Conservation (phyloP, 2,113 vertebrate genomes). For the Upupa epops region DNA sequence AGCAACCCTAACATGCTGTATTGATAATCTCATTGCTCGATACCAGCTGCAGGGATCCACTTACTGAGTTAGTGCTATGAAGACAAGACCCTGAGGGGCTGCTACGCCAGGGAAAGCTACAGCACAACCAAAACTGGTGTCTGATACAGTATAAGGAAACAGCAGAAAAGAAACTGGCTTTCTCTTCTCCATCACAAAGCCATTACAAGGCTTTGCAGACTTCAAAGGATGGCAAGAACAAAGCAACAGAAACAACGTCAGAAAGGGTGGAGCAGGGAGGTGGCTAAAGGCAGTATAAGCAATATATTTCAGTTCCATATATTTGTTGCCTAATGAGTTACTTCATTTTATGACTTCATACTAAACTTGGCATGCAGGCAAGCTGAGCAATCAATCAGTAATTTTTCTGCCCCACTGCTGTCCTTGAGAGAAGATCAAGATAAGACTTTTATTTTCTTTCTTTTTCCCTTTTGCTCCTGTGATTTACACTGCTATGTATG, state of each 20-base stretch:
- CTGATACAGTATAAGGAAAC: background rate
- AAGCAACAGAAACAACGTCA: background rate
- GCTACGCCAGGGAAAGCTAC: background rate
- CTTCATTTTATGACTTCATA: slow-evolving; percentile 34
- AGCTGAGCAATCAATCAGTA: background rate
- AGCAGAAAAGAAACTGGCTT: background rate
- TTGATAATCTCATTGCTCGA: background rate
- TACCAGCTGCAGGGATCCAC: background rate
- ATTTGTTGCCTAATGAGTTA: background rate
- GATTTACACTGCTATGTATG: slow-evolving; percentile 10
- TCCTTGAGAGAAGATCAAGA: slow-evolving; percentile 58
- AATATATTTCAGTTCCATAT: slow-evolving; percentile 1
- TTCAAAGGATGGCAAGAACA: background rate
- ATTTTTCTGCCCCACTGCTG: slow-evolving; percentile 38
- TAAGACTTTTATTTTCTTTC: background rate
- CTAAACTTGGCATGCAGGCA: slow-evolving; percentile 50
- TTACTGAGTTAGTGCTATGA: background rate
- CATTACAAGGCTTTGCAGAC: background rate
- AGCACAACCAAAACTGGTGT: background rate
- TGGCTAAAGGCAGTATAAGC: background rate
- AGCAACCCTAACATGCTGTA: background rate
- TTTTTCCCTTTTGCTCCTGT: background rate
- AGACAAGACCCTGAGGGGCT: background rate
- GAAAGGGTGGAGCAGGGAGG: background rate
- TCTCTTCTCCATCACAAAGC: background rate